Evolutionary conservation across 2,888 invertebrate genomes (phyloP).

Genomic region (Iselma pallidipennis): DNA sequence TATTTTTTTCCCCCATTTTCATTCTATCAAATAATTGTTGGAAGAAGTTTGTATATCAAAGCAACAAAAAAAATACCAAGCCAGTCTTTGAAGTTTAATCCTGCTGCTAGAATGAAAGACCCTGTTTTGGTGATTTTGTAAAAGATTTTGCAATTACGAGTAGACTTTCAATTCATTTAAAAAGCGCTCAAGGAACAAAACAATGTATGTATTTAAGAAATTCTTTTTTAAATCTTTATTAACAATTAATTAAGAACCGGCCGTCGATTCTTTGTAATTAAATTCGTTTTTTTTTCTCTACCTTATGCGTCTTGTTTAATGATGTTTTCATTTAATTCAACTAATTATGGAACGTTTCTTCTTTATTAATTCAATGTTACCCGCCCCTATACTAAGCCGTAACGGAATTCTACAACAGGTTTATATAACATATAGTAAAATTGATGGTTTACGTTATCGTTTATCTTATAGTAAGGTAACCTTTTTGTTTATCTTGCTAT

Average conservation of each 20-base stretch:
- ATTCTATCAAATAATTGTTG: background rate
- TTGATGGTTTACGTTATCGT: background rate
- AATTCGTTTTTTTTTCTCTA: background rate
- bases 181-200: background rate
- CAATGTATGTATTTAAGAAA: no score
- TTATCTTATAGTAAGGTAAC: slow-evolving; percentile 9
- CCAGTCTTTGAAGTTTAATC: background rate
- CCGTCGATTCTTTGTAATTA: background rate
- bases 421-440: background rate
- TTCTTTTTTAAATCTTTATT: background rate
- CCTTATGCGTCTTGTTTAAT: background rate
- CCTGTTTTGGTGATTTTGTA: background rate
- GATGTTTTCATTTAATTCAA: background rate
- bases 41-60: no score
- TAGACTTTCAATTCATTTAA: background rate
- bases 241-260: background rate
- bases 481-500: slow-evolving; percentile 14
- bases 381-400: background rate
- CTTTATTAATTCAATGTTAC: background rate
- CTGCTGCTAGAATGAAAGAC: background rate
- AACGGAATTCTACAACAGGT: background rate
- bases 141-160: background rate
- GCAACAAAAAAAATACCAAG: background rate
- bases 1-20: no score
- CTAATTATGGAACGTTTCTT: background rate